These are phyloP conservation scores for Aspiorhynchus laticeps DNA, from an alignment of 2,113 vertebrate species.

Conservation along the genomic window DNA sequence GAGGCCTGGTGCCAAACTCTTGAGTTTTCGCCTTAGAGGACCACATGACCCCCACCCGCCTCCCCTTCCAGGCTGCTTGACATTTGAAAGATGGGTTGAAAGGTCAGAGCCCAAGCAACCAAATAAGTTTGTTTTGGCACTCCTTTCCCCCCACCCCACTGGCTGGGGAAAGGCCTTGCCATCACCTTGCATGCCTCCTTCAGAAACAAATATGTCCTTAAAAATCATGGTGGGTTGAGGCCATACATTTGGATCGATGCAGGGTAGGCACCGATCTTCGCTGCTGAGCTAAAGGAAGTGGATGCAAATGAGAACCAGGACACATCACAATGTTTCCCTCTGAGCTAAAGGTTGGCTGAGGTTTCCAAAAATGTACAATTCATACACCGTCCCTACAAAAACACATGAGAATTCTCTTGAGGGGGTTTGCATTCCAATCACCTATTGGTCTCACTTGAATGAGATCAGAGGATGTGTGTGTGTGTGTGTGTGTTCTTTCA, in stretches of 20 bases:
- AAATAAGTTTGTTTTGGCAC: slow-evolving; percentile 76
- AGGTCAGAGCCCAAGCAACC: slow-evolving; percentile 75
- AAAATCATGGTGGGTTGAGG: slow-evolving; percentile 69
- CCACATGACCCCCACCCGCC: slow-evolving; percentile 60
- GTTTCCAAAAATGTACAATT: slow-evolving; percentile 16
- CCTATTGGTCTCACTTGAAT: slow-evolving; percentile 29
- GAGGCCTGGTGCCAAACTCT: slow-evolving; percentile 45
- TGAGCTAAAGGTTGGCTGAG: slow-evolving; percentile 23
- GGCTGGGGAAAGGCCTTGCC: slow-evolving; percentile 68
- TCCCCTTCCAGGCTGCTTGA: slow-evolving; percentile 61
- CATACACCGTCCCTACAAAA: slow-evolving; percentile 35
- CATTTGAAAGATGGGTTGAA: slow-evolving; percentile 71
- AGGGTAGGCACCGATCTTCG: slow-evolving; percentile 5
- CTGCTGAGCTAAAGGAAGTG: slow-evolving; percentile 4
- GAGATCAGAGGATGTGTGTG: slow-evolving; percentile 52
- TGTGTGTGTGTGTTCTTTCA: slow-evolving; percentile 32
- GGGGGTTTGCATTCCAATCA: slow-evolving; percentile 54
- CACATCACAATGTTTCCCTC: slow-evolving; percentile 18
- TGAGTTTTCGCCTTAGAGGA: slow-evolving; percentile 54
- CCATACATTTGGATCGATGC: slow-evolving; percentile 60
- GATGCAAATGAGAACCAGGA: slow-evolving; percentile 37
- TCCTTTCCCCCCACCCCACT: slow-evolving; percentile 29
- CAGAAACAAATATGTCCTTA: slow-evolving; percentile 75
- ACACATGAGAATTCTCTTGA: slow-evolving; percentile 42
- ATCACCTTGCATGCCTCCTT: slow-evolving; percentile 73